Evolutionary conservation across 2,888 invertebrate species (phyloP), one percentile per base, ranked within the genome.

Genomic region (Eristalis tenax): DNA sequence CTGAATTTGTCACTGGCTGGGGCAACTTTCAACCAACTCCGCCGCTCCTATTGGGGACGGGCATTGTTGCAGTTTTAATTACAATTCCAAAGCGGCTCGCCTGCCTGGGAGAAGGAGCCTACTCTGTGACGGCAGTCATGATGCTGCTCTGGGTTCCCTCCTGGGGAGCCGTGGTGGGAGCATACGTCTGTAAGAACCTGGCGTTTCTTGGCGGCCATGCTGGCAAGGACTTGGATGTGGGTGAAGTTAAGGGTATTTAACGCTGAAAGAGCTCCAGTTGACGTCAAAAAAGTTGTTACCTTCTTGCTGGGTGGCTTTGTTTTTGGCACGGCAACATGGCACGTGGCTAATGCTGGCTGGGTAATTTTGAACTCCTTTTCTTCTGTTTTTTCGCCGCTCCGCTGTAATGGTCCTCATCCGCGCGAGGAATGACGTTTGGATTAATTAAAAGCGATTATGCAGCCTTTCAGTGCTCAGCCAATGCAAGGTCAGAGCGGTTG

Each of bases 41-140:
- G 26, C 11, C 64, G 11, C 11, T 8, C 13, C 69, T 64, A 74
- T 74, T 59, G 76, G 75, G 80, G 66, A 68, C 80, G 69, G 32
- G 64, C 81, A 81, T 85, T 85, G 85, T 85, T 77, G 73, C 77
- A 81, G 77, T 85, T 85, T 85, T 81, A 85, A 85, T 85, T 81
- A 85, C 85, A 81, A 77, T 81, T 85, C 73, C 76, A 77, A 85
- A 77, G 68, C 71, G 64, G 70, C 76, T 65, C 81, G 43, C 70
- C 65, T 28, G 61, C n/a, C 66, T 57, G 71, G 71, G 59, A 68
- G 80, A 71, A 61, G 43, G 61, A 78, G 38, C 63, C 15, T 40
- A 26, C 66, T 69, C 71, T 56, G 56, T 63, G 74, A 32, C 32
- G 32, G 38, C 57, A 59, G 15, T 65, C 59, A 26, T 73, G 73